Evolutionary conservation across 2,888 invertebrate genomes (phyloP), one percentile per base, ranked within the genome.

Genomic region (Andrena marginata): DNA sequence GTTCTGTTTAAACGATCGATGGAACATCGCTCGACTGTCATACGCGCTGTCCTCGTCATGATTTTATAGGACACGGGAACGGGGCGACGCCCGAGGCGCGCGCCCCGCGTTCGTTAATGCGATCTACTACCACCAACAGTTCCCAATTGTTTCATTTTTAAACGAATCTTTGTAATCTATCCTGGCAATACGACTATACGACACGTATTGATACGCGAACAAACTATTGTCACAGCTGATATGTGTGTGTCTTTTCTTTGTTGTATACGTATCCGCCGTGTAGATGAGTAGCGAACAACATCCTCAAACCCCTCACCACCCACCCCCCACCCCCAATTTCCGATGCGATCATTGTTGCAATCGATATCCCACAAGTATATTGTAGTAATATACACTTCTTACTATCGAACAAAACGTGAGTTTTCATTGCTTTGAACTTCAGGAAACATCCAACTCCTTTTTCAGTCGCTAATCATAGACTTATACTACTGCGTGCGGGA

Each of bases 361-460:
- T 78, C 79, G 68, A 77, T 79, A 71, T 81, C 54, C 56, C 65
- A 75, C 71, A 68, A 75, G 54, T 77, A 82, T 82, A 73, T 79
- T 80, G 71, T 74, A 87, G 67, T 76, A 84, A 86, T 84, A 86
- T 79, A 86, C 75, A 84, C 77, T 87, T 84, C 73, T 81, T 87
- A 87, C 65, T 82, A 79, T 84, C 76, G 72, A 84, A 76, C 65
- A 10, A 31, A 72, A 26, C 13, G 33, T 74, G 84, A 56, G 35
- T 84, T 71, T 76, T 84, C 33, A 71, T 83, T 83, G 13, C n/a
- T 8, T 67, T 54, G 20, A 75, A 63, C 59, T 31, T 48, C 42
- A 4, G 5, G 16, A 35, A 64, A 62, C 20, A n/a, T 48, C 13
- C 20, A 10, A 54, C 6, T 26, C 33, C 8, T 7, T 10, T 16